These are phyloP conservation scores for Drymodes brunneopygia DNA, from an alignment of 2,113 vertebrate species.

Conservation along the genomic window DNA sequence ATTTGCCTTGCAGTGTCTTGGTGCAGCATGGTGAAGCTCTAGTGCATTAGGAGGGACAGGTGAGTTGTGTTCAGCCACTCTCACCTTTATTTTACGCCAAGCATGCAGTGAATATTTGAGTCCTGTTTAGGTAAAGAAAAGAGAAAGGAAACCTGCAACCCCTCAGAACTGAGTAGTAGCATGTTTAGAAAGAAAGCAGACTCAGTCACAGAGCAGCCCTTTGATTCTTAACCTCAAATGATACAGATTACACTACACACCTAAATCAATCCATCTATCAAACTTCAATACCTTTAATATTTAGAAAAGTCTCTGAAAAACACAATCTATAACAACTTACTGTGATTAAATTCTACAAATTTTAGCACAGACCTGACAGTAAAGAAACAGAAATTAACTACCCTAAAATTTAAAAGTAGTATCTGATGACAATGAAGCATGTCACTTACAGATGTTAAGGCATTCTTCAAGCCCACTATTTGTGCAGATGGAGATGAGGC, in stretches of 20 bases:
- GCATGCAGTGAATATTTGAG: neutral
- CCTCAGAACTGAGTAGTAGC: neutral
- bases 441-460: constrained; percentile 85
- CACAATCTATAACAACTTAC: neutral
- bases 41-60: neutral
- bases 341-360: neutral
- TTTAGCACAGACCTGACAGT: neutral
- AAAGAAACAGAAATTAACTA: neutral
- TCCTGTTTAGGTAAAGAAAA: neutral
- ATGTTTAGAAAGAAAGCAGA: neutral
- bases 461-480: constrained; percentile 87
- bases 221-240: neutral
- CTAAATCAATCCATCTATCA: neutral
- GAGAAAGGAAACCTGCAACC: neutral
- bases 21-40: neutral
- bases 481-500: constrained; percentile 83
- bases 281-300: neutral
- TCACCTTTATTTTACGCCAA: neutral
- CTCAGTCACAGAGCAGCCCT: neutral
- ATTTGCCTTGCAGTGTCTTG: neutral
- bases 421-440: neutral
- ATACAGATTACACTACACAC: neutral
- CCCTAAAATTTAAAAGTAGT: neutral
- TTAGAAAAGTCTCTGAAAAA: neutral
- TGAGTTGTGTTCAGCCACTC: neutral